Conservation (phyloP, 2,888 invertebrate genomes). For the Drosophila neotestacea region DNA sequence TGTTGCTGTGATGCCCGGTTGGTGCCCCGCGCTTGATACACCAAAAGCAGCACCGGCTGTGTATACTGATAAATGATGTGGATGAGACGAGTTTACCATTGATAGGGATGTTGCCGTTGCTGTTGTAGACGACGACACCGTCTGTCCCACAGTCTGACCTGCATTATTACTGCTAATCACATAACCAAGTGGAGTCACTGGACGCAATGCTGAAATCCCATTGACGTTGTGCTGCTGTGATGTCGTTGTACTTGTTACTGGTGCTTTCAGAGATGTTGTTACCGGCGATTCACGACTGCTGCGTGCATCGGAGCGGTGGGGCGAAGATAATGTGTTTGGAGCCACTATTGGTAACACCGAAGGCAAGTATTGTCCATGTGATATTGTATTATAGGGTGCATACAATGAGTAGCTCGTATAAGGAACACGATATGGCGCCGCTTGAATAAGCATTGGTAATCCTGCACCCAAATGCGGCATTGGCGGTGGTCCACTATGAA, state of each 20-base stretch:
- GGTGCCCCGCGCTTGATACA: conserved; percentile 19
- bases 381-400: conserved; percentile 91
- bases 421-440: conserved; percentile 83
- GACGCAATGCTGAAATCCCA: conserved; percentile 51
- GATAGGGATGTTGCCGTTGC: conserved; percentile 56
- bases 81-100: conserved; percentile 47
- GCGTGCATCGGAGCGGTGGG: conserved; percentile 86
- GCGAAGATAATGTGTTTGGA: conserved; percentile 89
- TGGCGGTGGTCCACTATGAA: conserved; percentile 61
- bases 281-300: conserved; percentile 77
- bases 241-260: conserved; percentile 41
- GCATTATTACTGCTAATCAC: conserved; percentile 54
- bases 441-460: conserved; percentile 82
- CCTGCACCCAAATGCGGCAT: conserved; percentile 73
- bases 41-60: conserved; percentile 39
- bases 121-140: conserved; percentile 19
- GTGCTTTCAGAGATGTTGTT: conserved; percentile 52
- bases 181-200: conserved; percentile 64
- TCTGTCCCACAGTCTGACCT: conserved; percentile 44
- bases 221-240: conserved; percentile 31
- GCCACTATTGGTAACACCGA: conserved; percentile 86
- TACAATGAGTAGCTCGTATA: conserved; percentile 88
- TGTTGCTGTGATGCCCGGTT: conserved; percentile 30
- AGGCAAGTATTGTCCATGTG: conserved; percentile 91
- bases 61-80: conserved; percentile 55